Conservation (phyloP, 2,797 vertebrate genomes). For the Steatocranus sp. region DNA sequence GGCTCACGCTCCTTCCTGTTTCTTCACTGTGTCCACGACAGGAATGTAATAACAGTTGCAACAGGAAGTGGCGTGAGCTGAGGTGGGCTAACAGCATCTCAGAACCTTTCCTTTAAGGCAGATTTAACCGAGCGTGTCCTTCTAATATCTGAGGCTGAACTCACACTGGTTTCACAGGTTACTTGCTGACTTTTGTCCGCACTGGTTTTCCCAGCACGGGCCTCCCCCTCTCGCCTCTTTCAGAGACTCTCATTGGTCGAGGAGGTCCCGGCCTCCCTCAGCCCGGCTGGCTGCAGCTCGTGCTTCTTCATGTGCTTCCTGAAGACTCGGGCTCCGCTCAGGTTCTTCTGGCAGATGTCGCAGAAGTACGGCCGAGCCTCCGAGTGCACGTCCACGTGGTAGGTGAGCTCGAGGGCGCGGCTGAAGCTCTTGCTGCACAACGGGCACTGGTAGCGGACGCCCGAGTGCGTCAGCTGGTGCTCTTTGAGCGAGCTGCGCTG, state of each 20-base stretch:
- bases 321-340: constrained; percentile 42
- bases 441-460: constrained; percentile 47
- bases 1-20: neutral
- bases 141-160: neutral
- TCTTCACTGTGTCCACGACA: neutral
- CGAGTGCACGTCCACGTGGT: constrained; percentile 43
- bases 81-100: neutral
- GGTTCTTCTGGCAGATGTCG: constrained; percentile 49
- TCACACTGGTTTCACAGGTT: neutral
- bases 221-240: neutral
- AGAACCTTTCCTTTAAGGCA: neutral
- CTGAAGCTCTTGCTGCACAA: constrained; percentile 58
- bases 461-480: constrained; percentile 45
- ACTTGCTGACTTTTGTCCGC: neutral
- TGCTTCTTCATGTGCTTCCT: constrained; percentile 55
- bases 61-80: neutral
- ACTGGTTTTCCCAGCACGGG: neutral
- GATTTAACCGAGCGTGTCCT: neutral
- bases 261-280: neutral
- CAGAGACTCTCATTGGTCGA: neutral
- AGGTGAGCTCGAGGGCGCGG: constrained; percentile 53
- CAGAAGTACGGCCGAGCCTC: constrained; percentile 34
- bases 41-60: neutral
- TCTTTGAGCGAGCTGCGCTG: constrained; percentile 41
- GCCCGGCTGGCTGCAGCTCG: neutral